phyloP scores from a whole-genome alignment of 2,113 vertebrate genomes.

The Sinocyclocheilus anshuiensis region DNA sequence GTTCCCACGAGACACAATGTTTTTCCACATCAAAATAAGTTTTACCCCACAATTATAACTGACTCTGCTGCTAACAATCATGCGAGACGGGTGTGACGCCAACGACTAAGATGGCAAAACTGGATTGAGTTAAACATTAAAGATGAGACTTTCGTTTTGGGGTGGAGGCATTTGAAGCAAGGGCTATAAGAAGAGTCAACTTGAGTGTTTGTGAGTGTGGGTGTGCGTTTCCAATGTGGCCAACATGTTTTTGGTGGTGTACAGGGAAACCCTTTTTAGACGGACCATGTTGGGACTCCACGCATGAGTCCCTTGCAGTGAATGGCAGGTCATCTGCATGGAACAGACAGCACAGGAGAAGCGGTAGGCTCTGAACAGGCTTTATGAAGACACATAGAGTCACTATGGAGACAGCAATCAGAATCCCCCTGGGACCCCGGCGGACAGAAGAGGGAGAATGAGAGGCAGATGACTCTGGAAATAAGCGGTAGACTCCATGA shows the following conservation, averaged over 20 bases:
- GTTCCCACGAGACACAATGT: constrained; percentile 67
- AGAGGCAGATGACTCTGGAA: constrained; percentile 79
- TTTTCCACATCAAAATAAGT: constrained; percentile 64
- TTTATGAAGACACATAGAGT: constrained; percentile 72
- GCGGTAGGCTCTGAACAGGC: constrained; percentile 55
- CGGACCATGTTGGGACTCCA: constrained; percentile 59
- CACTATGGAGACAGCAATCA: constrained; percentile 83
- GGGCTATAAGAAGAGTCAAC: neutral
- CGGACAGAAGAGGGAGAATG: constrained; percentile 73
- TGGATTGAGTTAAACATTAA: neutral
- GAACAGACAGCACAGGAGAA: constrained; percentile 64
- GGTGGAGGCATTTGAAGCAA: neutral
- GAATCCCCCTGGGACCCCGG: constrained; percentile 71
- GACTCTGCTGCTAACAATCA: constrained; percentile 15
- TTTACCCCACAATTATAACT: constrained; percentile 56
- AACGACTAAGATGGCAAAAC: neutral
- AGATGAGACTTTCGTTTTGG: constrained; percentile 7
- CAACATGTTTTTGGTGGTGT: constrained; percentile 58
- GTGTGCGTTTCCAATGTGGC: constrained; percentile 41
- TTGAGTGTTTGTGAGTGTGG: constrained; percentile 37
- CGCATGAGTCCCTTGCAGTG: constrained; percentile 61
- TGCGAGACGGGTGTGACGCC: neutral
- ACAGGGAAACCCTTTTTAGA: constrained; percentile 73
- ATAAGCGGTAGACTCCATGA: constrained; percentile 74
- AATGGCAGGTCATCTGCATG: constrained; percentile 72